phyloP scores from a whole-genome alignment of 1,140 invertebrate species.

The silkworm (Bombyx mori) region ASM3026992v2 NC_085107.1:3267501-3268000 shows the following conservation, averaged over 20 bases:
- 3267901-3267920: too few species aligned
- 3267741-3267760: constrained; percentile 93
- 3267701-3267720: constrained; percentile 84
- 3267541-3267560: constrained; percentile 94
- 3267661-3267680: constrained; percentile 93
- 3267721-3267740: constrained; percentile 85
- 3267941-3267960: too few species aligned
- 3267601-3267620: constrained; percentile 94
- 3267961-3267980: too few species aligned
- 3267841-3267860: constrained; percentile 80
- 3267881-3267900: too few species aligned
- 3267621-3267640: constrained; percentile 89
- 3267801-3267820: constrained; percentile 90
- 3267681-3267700: constrained; percentile 96
- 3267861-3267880: constrained; percentile 27
- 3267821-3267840: constrained; percentile 91
- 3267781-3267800: constrained; percentile 96
- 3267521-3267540: constrained; percentile 78
- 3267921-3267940: too few species aligned
- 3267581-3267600: constrained; percentile 96
- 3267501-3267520: constrained; percentile 91
- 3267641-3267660: constrained; percentile 94
- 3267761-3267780: constrained; percentile 97
- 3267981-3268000: too few species aligned
- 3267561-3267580: constrained; percentile 95